A percentile compares a stretch with the other conserved stretches of the same genome.
Conservation (phyloP, 2,797 vertebrate species). For the Tolypeutes matacus region DNA sequence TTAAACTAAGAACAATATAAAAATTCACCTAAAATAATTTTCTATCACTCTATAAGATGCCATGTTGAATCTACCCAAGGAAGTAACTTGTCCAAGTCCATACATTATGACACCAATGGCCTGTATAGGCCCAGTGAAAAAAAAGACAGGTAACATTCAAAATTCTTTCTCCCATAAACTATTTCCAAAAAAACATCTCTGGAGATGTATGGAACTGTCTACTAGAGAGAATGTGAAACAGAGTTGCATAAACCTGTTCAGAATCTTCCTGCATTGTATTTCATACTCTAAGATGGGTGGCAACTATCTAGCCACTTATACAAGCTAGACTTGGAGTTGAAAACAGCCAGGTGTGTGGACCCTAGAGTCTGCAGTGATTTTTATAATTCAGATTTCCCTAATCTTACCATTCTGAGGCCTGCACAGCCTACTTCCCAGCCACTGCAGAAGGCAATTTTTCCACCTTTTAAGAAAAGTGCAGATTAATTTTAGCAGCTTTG, state of each 20-base stretch:
- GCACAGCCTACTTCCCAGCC: neutral
- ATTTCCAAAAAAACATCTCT: conserved; percentile 14
- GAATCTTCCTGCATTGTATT: neutral
- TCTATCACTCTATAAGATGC: neutral
- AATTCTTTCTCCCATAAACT: conserved; percentile 48
- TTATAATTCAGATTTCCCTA: neutral
- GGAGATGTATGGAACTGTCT: neutral
- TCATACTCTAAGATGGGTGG: neutral
- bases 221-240: neutral
- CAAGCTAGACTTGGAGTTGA: neutral
- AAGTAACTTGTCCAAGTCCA: neutral
- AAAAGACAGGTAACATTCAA: neutral
- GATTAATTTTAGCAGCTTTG: neutral
- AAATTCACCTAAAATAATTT: conserved; percentile 1
- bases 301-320: neutral
- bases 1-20: conserved; percentile 51
- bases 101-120: neutral
- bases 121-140: neutral
- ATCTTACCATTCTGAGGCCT: neutral
- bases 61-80: neutral
- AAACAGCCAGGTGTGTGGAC: neutral
- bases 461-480: conserved; percentile 8
- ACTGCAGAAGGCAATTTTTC: neutral
- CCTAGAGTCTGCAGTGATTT: neutral
- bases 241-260: neutral